Conservation (phyloP, 1,140 invertebrate species). For the Diabrotica undecimpunctata region DNA sequence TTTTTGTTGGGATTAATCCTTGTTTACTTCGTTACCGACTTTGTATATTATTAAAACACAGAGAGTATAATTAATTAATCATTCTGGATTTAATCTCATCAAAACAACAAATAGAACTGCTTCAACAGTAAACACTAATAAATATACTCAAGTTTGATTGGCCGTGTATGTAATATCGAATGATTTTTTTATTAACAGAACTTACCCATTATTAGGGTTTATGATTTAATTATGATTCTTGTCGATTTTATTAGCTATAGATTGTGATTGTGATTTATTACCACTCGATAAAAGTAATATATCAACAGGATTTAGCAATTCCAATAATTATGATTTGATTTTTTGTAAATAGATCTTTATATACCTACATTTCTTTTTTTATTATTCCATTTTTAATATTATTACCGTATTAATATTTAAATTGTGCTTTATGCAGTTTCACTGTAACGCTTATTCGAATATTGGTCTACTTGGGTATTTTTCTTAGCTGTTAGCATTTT, state of each 20-base stretch:
- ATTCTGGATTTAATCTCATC: conserved; percentile 11
- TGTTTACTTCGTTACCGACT: too few relatives aligned
- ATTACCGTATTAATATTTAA: too few relatives aligned
- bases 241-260: conserved; percentile 8
- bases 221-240: conserved; percentile 25
- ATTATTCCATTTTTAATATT: too few relatives aligned
- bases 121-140: conserved; percentile 15
- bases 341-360: too few relatives aligned
- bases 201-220: conserved; percentile 11
- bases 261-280: conserved; percentile 6
- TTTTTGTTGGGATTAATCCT: too few relatives aligned
- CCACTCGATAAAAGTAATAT: not conserved
- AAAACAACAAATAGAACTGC: conserved; percentile 9
- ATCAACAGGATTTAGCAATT: not conserved
- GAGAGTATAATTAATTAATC: conserved; percentile 9
- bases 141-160: conserved; percentile 19
- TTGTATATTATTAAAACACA: conserved; percentile 13
- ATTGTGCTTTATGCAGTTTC: too few relatives aligned
- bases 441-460: too few relatives aligned
- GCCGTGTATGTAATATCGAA: conserved; percentile 1
- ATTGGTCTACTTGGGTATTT: too few relatives aligned
- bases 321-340: too few relatives aligned
- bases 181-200: conserved; percentile 14
- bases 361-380: too few relatives aligned
- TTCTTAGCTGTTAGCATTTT: too few relatives aligned